Base-by-base conservation (phyloP, 1,140 invertebrate species). In the Aphelinus certus region DNA sequence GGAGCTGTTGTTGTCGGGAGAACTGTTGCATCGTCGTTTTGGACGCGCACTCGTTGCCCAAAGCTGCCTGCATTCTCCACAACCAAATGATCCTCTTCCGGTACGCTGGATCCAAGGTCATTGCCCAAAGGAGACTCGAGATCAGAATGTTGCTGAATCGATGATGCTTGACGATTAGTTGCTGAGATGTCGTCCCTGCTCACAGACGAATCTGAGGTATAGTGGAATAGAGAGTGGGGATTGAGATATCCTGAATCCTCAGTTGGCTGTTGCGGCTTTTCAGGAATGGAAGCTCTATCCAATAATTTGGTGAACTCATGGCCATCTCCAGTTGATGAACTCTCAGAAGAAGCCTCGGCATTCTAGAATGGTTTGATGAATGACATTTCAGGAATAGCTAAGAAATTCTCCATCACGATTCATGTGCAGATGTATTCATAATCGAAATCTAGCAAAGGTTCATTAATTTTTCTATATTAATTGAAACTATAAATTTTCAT, bases 61-160 rank as follows among this genome's bases (percentile, higher is more conserved):
- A 82, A 84, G 60, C 75, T 80, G 0, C 81, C 82, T 2, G 76
- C 68, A 7, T 79, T 82, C 55, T 83, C 75, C 0, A 79, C 66
- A 5, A 78, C 10, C 47, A 83, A 70, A 51, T 81, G 71, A 10
- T 82, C 78, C 9, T 84, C 82, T 10, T 80, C 72, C 6, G 77
- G 55, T 56, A 55, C 51, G 1, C 57, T n/a, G 10, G 56, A 74
- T 3, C 64, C 58, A 47, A 73, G 58, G 62, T 79, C 69, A 48
- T 79, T 76, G 4, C 45, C 56, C 45, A 43, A 51, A 0, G 64
- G 56, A 3, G 45, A 10, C 5, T 56, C 2, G 1, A 45, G 26
- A 49, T 49, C 51, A 7, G 55, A 57, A 26, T 73, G n/a, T 3
- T 65, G 62, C 42, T 72, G 53, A 1, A 48, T 10, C n/a, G 46